Conservation (phyloP, 2,797 vertebrate species). For the Uromys caudimaculatus region DNA sequence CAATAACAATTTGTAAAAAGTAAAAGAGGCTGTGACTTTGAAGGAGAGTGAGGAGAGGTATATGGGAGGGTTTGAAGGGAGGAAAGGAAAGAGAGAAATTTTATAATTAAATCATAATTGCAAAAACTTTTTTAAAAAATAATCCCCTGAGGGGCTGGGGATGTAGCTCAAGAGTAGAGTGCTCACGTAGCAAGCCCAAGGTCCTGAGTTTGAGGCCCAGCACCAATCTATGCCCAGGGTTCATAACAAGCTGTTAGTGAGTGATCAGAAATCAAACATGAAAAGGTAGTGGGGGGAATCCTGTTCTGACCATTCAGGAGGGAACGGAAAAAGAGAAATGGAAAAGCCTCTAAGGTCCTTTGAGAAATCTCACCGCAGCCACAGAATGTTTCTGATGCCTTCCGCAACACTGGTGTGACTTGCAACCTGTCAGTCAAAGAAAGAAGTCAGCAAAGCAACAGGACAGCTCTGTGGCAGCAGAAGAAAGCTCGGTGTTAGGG, state of each 20-base stretch:
- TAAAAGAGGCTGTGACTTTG: background rate
- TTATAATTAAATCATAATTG: background rate
- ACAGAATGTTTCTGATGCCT: no score
- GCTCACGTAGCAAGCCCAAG: background rate
- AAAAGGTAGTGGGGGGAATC: background rate
- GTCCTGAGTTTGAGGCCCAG: background rate
- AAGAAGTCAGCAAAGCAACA: background rate
- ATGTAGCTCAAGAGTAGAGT: background rate
- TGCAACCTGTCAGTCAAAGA: background rate
- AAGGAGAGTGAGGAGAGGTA: background rate
- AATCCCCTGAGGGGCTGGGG: background rate
- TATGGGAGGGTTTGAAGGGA: background rate
- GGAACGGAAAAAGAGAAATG: conserved; percentile 3
- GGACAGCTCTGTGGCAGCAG: background rate
- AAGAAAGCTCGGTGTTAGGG: background rate
- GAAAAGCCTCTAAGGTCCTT: background rate
- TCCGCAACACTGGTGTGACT: background rate
- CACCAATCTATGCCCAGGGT: background rate
- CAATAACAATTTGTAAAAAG: background rate
- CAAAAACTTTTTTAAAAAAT: background rate
- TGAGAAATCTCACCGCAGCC: background rate
- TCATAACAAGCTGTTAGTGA: background rate
- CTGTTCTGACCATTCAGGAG: background rate
- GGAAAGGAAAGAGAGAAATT: background rate
- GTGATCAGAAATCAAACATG: background rate